Conservation (phyloP, 2,797 vertebrate species). For the Sebastolobus alascanus region DNA sequence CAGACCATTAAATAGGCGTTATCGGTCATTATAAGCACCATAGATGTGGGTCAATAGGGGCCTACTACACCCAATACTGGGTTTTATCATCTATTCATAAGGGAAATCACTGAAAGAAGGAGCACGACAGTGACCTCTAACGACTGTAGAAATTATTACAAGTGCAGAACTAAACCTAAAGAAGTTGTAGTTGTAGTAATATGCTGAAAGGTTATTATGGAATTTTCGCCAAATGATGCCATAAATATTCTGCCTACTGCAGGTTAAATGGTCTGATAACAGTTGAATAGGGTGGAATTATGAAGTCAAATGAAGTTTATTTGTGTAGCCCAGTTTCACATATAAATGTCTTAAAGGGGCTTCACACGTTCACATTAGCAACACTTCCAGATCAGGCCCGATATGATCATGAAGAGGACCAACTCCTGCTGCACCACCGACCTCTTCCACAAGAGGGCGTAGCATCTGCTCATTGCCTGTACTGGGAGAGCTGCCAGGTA, state of each 20-base stretch:
- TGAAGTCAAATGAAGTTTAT: neutral
- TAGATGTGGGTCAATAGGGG: too few relatives aligned
- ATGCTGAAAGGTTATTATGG: too few relatives aligned
- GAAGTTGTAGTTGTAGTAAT: too few relatives aligned
- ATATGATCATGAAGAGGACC: neutral
- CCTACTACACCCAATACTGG: neutral
- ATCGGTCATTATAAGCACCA: neutral
- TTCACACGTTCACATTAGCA: neutral
- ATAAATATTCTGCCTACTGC: too few relatives aligned
- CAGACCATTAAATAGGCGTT: neutral
- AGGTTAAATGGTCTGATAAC: too few relatives aligned
- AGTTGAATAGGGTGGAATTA: neutral
- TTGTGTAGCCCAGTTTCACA: neutral
- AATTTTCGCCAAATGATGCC: too few relatives aligned
- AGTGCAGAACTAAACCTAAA: neutral
- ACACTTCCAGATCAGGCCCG: neutral
- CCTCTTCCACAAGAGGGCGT: constrained; percentile 71
- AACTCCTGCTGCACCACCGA: constrained; percentile 13
- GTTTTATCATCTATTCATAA: neutral
- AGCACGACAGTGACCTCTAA: neutral
- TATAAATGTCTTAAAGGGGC: neutral
- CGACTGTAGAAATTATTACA: neutral
- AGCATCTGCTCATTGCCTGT: constrained; percentile 16
- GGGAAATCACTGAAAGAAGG: too few relatives aligned
- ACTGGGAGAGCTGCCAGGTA: constrained; percentile 33